Conservation (phyloP, 2,797 vertebrate species). For the Thaleichthys pacificus region DNA sequence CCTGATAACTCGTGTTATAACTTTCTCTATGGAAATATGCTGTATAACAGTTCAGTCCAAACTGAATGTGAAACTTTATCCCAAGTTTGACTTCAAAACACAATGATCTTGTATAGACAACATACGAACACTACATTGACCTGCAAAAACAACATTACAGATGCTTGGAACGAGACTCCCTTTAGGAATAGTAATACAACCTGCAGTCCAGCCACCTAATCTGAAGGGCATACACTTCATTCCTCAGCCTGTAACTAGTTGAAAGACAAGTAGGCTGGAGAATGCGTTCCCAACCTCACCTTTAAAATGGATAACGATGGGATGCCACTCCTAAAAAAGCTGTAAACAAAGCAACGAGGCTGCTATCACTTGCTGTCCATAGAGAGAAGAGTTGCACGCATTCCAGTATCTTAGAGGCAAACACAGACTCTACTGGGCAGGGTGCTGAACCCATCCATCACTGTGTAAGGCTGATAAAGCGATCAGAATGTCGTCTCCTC, state of each 20-base stretch:
- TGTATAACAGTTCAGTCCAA: slow-evolving; percentile 13
- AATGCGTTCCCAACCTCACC: slow-evolving; percentile 41
- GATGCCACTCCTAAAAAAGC: slow-evolving; percentile 60
- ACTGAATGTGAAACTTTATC: slow-evolving; percentile 11
- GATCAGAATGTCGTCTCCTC: slow-evolving; percentile 48
- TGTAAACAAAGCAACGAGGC: slow-evolving; percentile 60
- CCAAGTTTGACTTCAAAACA: not conserved
- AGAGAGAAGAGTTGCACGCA: slow-evolving; percentile 64
- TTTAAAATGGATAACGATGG: slow-evolving; percentile 58
- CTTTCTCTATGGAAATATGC: slow-evolving; percentile 10
- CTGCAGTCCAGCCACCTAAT: not conserved
- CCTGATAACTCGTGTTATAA: slow-evolving; percentile 46
- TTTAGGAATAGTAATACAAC: too few relatives aligned
- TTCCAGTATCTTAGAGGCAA: slow-evolving; percentile 68
- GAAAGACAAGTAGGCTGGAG: not conserved
- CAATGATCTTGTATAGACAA: not conserved
- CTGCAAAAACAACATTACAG: not conserved
- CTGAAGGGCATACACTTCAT: slow-evolving; percentile 28
- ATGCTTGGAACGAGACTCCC: too few relatives aligned
- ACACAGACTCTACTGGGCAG: slow-evolving; percentile 62
- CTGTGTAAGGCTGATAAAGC: slow-evolving; percentile 63
- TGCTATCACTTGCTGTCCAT: slow-evolving; percentile 57
- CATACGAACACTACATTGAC: not conserved
- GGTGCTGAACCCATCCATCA: slow-evolving; percentile 69
- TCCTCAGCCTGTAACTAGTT: slow-evolving; percentile 22